Conservation (phyloP, 1,140 invertebrate genomes). For the Eufriesea mexicana region DNA sequence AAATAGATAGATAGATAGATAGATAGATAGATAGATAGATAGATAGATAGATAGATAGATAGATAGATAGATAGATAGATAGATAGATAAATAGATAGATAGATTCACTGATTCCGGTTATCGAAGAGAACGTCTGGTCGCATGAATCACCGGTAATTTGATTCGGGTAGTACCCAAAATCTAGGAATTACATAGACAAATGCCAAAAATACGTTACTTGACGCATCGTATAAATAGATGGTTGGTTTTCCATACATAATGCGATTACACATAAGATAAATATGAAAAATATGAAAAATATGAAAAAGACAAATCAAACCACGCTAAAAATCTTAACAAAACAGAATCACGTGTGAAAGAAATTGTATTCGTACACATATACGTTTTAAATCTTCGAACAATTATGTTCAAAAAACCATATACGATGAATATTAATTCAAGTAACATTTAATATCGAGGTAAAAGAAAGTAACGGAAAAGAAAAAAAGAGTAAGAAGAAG, state of each 20-base stretch:
- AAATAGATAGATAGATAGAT: no score
- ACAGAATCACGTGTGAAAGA: no score
- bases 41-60: no score
- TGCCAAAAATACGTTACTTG: neutral
- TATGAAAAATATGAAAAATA: neutral
- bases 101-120: neutral
- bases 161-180: neutral
- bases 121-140: neutral
- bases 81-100: no score
- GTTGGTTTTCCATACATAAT: neutral
- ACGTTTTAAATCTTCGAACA: no score
- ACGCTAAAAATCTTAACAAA: neutral
- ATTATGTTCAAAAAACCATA: neutral
- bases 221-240: neutral
- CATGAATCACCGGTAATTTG: neutral
- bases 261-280: constrained; percentile 16
- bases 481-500: no score
- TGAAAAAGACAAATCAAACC: neutral
- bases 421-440: neutral
- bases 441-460: no score
- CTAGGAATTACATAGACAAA: neutral
- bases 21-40: no score
- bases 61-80: no score
- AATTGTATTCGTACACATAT: neutral
- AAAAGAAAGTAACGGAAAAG: no score